Percentiles rank a stretch among this genome's conserved stretches.
Evolutionary conservation across 2,113 vertebrate genomes (phyloP).

Genomic region (Strigops habroptila): DNA sequence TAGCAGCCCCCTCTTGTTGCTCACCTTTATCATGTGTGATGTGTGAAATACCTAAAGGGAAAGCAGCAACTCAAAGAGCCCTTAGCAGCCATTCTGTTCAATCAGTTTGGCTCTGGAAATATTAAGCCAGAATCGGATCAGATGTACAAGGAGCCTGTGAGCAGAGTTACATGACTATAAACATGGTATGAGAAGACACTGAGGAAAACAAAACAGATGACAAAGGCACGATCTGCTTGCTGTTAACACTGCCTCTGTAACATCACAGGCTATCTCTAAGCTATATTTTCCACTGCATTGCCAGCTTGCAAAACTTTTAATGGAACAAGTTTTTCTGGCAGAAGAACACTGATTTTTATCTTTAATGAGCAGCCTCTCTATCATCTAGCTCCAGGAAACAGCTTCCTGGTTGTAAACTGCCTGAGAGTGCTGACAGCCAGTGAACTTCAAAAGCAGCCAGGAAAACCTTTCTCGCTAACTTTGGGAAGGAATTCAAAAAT

Average conservation of each 20-base stretch:
- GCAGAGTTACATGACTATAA: not conserved
- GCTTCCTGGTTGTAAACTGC: slow-evolving; percentile 61
- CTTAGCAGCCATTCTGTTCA: not conserved
- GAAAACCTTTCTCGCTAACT: not conserved
- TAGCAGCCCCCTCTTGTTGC: not conserved
- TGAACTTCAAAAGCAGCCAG: slow-evolving; percentile 4
- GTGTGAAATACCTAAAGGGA: not conserved
- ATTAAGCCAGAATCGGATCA: not conserved
- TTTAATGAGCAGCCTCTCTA: slow-evolving; percentile 56
- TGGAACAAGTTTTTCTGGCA: slow-evolving; percentile 72
- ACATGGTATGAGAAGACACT: not conserved
- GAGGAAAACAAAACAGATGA: not conserved
- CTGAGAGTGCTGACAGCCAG: slow-evolving; percentile 21
- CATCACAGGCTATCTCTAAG: not conserved
- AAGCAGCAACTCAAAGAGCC: not conserved
- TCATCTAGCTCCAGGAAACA: slow-evolving; percentile 62
- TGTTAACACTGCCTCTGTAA: not conserved
- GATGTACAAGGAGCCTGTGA: not conserved
- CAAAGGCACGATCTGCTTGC: not conserved
- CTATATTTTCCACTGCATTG: slow-evolving; percentile 47
- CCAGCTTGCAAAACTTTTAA: slow-evolving; percentile 66
- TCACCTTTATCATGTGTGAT: not conserved
- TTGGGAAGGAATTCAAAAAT: not conserved
- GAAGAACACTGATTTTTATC: slow-evolving; percentile 63
- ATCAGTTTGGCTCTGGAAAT: not conserved